These are phyloP conservation scores for Diadromus collaris DNA, from an alignment of 2,888 invertebrate genomes.

Conservation along the genomic window DNA sequence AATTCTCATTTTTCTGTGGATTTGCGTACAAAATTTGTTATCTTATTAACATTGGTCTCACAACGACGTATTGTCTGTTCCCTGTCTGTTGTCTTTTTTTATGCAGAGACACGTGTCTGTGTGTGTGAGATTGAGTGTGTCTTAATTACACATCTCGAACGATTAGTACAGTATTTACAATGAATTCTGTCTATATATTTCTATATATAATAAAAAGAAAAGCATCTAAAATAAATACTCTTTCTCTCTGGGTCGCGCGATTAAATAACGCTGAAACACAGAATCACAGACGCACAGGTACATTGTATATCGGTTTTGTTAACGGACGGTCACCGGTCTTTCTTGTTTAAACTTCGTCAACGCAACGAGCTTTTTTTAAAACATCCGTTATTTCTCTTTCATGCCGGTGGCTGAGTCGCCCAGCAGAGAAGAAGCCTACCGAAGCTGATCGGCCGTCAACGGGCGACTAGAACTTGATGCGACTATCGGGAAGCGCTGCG, in stretches of 20 bases:
- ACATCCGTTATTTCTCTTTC: not conserved
- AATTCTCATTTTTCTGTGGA: slow-evolving; percentile 10
- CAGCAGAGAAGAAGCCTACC: not conserved
- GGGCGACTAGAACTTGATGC: slow-evolving; percentile 38
- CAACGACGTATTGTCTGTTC: slow-evolving; percentile 11
- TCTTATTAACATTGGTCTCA: slow-evolving; percentile 10
- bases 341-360: slow-evolving; percentile 36
- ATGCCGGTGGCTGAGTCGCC: not conserved
- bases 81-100: not conserved
- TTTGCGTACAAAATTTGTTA: slow-evolving; percentile 28
- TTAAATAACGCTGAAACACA: slow-evolving; percentile 58
- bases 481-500: not conserved
- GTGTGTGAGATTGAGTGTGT: not conserved
- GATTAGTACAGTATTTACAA: slow-evolving; percentile 23
- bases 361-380: not conserved
- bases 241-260: slow-evolving; percentile 38
- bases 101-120: not conserved
- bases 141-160: not conserved
- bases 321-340: slow-evolving; percentile 59
- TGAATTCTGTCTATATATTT: not conserved
- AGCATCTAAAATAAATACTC: slow-evolving; percentile 51
- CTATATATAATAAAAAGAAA: slow-evolving; percentile 4
- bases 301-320: slow-evolving; percentile 65
- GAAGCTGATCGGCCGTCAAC: slow-evolving; percentile 15
- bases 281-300: slow-evolving; percentile 78